These are phyloP conservation scores for Diadema setosum DNA, from an alignment of 35 echinoderm and acorn worm genomes.

Conservation along the genomic window DNA sequence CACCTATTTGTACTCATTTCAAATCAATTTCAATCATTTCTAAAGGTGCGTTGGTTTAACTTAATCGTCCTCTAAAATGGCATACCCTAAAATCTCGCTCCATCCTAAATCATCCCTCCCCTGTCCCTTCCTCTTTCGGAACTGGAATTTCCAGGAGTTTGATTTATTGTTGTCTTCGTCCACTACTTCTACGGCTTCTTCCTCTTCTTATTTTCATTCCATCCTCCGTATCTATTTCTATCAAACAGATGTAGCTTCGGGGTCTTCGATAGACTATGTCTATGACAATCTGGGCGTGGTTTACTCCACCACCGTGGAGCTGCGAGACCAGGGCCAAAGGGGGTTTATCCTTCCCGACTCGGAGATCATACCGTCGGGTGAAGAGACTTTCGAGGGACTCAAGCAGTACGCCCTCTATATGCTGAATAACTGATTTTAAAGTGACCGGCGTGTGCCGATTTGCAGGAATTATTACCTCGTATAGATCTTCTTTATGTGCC, in stretches of 20 bases:
- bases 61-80: too few relatives aligned
- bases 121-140: neutral
- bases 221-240: neutral
- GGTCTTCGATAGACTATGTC: slow-evolving; percentile 12
- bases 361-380: slow-evolving; percentile 24
- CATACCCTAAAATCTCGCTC: too few relatives aligned
- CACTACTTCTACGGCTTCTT: neutral
- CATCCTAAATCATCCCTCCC: too few relatives aligned
- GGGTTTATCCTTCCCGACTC: slow-evolving; percentile 39
- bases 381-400: slow-evolving; percentile 24
- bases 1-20: too few relatives aligned
- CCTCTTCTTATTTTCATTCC: neutral
- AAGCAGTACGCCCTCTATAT: neutral
- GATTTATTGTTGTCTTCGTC: neutral
- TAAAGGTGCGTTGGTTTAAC: too few relatives aligned
- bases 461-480: too few relatives aligned
- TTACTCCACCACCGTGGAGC: slow-evolving; percentile 39
- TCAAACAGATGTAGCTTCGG: slow-evolving; percentile 17
- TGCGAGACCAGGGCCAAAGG: slow-evolving; percentile 36
- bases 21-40: too few relatives aligned
- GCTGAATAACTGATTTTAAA: neutral
- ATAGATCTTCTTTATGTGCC: too few relatives aligned
- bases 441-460: too few relatives aligned
- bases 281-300: neutral
- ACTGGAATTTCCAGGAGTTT: neutral